Evolutionary conservation across 2,797 vertebrate genomes (phyloP).

Genomic region (Cirrhinus mrigala): DNA sequence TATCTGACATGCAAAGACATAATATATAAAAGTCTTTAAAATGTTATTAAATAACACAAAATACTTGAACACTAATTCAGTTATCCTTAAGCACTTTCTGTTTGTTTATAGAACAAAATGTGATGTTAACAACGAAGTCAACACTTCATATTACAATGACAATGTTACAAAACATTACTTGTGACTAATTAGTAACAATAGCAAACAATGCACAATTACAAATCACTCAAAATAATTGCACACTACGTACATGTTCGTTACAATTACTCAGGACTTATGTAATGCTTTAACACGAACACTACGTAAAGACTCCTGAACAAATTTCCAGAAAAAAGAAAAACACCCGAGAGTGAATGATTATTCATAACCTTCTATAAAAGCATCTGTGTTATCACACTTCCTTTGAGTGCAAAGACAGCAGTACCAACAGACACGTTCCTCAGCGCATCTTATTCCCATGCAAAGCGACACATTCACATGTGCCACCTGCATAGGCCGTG

Average conservation of each 20-base stretch:
- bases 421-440: not conserved
- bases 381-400: constrained; percentile 37
- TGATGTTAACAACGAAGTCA: not conserved
- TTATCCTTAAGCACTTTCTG: not conserved
- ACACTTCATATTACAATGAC: not conserved
- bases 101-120: constrained; percentile 13
- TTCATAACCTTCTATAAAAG: constrained; percentile 25
- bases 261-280: not conserved
- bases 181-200: constrained; percentile 1
- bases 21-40: not conserved
- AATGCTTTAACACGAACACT: not conserved
- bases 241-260: not conserved
- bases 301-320: not conserved
- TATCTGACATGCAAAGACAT: not conserved
- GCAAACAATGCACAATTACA: constrained; percentile 5
- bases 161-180: not conserved
- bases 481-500: constrained; percentile 22
- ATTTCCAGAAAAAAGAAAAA: not conserved
- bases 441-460: constrained; percentile 14
- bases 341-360: not conserved
- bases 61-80: not conserved
- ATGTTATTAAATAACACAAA: not conserved
- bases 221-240: constrained; percentile 3
- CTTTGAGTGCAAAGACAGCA: not conserved
- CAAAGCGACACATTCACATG: constrained; percentile 19